Percentiles rank a stretch among this genome's conserved stretches.
Evolutionary conservation across 2,113 vertebrate species (phyloP).

Genomic region (Phyllopteryx taeniolatus): DNA sequence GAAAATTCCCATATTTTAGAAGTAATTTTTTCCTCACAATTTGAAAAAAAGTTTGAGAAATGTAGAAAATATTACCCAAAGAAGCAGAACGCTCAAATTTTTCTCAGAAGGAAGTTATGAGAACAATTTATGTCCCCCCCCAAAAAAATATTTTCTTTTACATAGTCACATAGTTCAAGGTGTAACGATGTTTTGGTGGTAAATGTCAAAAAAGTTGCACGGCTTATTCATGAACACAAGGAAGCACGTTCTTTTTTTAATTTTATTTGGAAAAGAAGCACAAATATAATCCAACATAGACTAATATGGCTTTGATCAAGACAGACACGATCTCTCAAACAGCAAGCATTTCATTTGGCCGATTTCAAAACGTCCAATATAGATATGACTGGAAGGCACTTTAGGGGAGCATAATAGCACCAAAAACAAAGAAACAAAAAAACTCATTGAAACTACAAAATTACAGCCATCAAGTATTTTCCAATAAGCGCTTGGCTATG

Average conservation of each 20-base stretch:
- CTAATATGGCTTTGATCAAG: background rate
- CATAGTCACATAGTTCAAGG: background rate
- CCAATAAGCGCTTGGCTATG: constrained; percentile 38
- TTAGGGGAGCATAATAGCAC: constrained; percentile 11
- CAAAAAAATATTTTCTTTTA: no score
- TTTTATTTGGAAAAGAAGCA: constrained; percentile 5
- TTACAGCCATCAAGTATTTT: constrained; percentile 51
- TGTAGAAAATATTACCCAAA: no score
- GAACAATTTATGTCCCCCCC: no score
- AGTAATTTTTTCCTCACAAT: no score
- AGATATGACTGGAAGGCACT: constrained; percentile 40
- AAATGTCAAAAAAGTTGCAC: no score
- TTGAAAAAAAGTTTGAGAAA: no score
- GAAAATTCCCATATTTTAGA: no score
- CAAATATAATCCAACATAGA: background rate
- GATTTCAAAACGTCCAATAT: background rate
- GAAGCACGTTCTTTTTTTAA: background rate
- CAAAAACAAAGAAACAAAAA: constrained; percentile 5
- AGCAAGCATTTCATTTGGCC: background rate
- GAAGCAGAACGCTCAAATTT: no score
- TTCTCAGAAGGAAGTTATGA: no score
- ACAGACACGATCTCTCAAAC: background rate
- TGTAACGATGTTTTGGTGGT: background rate
- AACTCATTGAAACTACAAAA: background rate
- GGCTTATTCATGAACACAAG: background rate